Evolutionary conservation across 1,140 invertebrate genomes (phyloP), one percentile per base, ranked within the genome.

Genomic region (Bombus turneri): DNA sequence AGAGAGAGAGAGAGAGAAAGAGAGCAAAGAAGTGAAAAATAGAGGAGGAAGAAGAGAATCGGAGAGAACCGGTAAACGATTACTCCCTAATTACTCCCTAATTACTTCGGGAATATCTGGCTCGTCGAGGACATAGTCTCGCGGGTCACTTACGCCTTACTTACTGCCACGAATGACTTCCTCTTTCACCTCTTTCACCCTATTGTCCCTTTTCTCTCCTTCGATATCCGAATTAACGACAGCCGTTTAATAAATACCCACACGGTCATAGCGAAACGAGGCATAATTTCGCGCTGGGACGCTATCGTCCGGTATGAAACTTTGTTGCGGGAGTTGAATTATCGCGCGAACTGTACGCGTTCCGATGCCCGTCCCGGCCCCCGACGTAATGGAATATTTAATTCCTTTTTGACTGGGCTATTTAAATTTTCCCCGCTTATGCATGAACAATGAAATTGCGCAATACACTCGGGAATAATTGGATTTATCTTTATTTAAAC

Each of bases 31-130:
- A 34, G 59, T 15, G n/a, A 10, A 79, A 43, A 53, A 25, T 1
- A 15, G 39, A 41, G 8, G 3, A 34, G 25, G 28, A 10, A 18
- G 22, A 18, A 41, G 41, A 62, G 68, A 85, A 47, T 59, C 41
- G 47, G 41, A 74, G 86, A 69, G 85, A 83, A 22, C 37, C 62
- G n/a, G 15, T 31, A 9, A 41, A 6, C 57, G 69, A 79, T 31
- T 31, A 31, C 31, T 31, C 31, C 31, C 31, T 31, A 31, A 68
- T 37, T 68, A 59, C 53, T 72, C 66, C 91, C 84, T 93, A 92
- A 92, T 92, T 92, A 90, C 87, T 88, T 62, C 10, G 76, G 86
- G 31, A 88, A 88, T 91, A 90, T 91, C 86, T 88, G 57, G 80
- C 77, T 91, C 89, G 73, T 88, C 76, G 81, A 82, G 75, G 81